Base-by-base conservation (phyloP, 2,797 vertebrate genomes). In the Onychomys torridus region DNA sequence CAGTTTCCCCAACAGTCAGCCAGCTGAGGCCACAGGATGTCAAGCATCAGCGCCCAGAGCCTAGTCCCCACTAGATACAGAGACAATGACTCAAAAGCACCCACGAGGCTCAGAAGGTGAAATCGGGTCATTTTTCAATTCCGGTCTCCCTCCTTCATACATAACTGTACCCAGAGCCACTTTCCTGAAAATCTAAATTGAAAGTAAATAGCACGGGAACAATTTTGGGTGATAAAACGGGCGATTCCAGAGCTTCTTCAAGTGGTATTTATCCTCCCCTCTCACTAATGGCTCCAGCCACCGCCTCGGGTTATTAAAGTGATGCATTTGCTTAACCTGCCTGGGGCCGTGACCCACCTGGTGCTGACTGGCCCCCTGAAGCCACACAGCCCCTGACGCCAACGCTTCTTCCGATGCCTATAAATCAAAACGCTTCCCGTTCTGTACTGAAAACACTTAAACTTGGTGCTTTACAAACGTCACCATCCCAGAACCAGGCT, bases 191-290 rank as follows among this genome's bases (percentile, higher is more conserved):
- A 97, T 88, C 98, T 98, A 98, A 98, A 98, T 98, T 98, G 98
- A 98, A 98, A 98, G 98, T 97, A 98, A 98, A 98, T 97, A 98
- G 98, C 93, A 95, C 94, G 52, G 81, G 96, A 98, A 98, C 98
- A 98, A 98, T 98, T 98, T 98, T 97, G 93, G 43, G 97, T 97
- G 98, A 98, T 98, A 97, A 98, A 98, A 98, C 98, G 95, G 21
- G 97, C 89, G 92, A 95, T 98, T 98, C 97, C 87, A 86, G 94
- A 94, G 98, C 97, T 98, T 98, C 98, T 97, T 97, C 97, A 97
- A 98, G 97, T 98, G 98, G 98, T 98, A 98, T 99, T 98, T 98
- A 98, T 98, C 98, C 97, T 98, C 95, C 97, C 97, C 95, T 97
- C 95, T 97, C 95, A 91, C 98, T 98, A 98, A 98, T 96, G 97